Percentiles rank a stretch among this genome's conserved stretches.
phyloP scores from a whole-genome alignment of 2,888 invertebrate species.

The Drosophila algonquin region DNA sequence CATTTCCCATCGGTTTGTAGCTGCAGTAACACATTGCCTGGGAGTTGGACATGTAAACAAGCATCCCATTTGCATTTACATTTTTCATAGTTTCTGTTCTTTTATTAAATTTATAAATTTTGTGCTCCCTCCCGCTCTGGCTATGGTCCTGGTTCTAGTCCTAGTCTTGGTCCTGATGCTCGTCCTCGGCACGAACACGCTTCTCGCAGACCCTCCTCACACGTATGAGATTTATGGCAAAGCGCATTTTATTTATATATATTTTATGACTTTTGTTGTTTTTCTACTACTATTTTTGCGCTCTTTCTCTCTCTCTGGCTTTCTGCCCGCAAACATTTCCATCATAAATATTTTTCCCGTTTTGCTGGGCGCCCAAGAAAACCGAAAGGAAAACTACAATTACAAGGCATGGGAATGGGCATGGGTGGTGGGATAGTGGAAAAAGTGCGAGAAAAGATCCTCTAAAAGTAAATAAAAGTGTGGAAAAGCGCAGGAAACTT shows the following conservation, averaged over 20 bases:
- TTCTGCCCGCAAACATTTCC: slow-evolving; percentile 13
- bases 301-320: background rate
- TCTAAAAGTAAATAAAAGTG: slow-evolving; percentile 48
- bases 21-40: slow-evolving; percentile 22
- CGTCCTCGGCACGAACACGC: slow-evolving; percentile 34
- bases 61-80: slow-evolving; percentile 41
- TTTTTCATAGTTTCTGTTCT: slow-evolving; percentile 27
- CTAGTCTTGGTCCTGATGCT: background rate
- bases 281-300: slow-evolving; percentile 9
- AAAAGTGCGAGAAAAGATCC: slow-evolving; percentile 24
- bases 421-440: background rate
- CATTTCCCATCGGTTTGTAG: slow-evolving; percentile 5
- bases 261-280: slow-evolving; percentile 40
- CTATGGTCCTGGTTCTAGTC: background rate
- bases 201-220: slow-evolving; percentile 17
- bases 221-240: slow-evolving; percentile 29
- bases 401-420: slow-evolving; percentile 7
- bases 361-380: slow-evolving; percentile 8
- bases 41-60: slow-evolving; percentile 30
- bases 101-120: slow-evolving; percentile 46
- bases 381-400: slow-evolving; percentile 43
- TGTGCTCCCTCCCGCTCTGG: background rate
- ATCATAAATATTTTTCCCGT: slow-evolving; percentile 41
- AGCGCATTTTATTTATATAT: slow-evolving; percentile 31
- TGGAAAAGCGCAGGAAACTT: slow-evolving; percentile 58